phyloP scores from a whole-genome alignment of 2,797 vertebrate genomes.

The Octomys mimax region DNA sequence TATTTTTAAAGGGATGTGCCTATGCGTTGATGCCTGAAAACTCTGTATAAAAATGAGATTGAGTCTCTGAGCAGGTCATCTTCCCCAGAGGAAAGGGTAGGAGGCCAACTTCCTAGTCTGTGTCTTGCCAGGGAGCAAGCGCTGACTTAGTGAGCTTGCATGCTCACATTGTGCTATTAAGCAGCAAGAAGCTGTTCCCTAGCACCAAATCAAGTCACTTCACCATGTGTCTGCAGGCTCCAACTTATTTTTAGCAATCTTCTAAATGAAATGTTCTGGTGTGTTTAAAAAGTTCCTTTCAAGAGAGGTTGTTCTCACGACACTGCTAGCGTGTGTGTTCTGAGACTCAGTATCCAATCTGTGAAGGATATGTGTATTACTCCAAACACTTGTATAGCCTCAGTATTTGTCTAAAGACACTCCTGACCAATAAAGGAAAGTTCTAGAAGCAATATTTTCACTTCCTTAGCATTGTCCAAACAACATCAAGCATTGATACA shows the following conservation, averaged over 20 bases:
- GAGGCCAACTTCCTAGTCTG: conserved; percentile 31
- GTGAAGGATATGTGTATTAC: conserved; percentile 90
- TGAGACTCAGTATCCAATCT: conserved; percentile 87
- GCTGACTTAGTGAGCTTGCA: not conserved
- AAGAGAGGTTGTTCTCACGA: conserved; percentile 82
- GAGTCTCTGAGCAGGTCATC: conserved; percentile 71
- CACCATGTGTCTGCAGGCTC: conserved; percentile 73
- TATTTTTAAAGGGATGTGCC: conserved; percentile 87
- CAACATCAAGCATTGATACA: conserved; percentile 82
- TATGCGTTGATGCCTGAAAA: conserved; percentile 85
- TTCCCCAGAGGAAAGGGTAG: conserved; percentile 65
- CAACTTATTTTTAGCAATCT: conserved; percentile 72
- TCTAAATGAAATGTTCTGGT: conserved; percentile 41
- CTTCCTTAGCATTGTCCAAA: conserved; percentile 91
- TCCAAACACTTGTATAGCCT: conserved; percentile 86
- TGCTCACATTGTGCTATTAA: not conserved
- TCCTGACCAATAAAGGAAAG: conserved; percentile 87
- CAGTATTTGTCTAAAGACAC: conserved; percentile 84
- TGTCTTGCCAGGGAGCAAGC: not conserved
- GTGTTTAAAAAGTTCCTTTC: conserved; percentile 62
- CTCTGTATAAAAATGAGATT: conserved; percentile 75
- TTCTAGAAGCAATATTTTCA: conserved; percentile 92
- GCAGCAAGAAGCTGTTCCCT: conserved; percentile 62
- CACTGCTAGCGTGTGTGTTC: conserved; percentile 85
- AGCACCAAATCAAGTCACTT: conserved; percentile 75